Percentiles rank a stretch among this genome's conserved stretches.
phyloP scores from a whole-genome alignment of 2,888 invertebrate genomes.

The Metallyticus violacea region DNA sequence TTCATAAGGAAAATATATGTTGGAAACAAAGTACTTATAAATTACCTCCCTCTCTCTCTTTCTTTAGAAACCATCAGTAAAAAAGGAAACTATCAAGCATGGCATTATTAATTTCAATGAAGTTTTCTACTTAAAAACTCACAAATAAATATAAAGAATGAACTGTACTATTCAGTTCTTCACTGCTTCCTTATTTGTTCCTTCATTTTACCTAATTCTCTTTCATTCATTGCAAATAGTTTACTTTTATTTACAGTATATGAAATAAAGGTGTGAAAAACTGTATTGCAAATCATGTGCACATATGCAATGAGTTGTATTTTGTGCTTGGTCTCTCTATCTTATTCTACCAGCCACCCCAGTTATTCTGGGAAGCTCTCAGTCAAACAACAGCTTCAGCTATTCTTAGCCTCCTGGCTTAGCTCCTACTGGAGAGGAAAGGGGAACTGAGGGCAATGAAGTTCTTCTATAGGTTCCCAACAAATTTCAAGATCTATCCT shows the following conservation, averaged over 20 bases:
- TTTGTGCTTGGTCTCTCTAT: neutral
- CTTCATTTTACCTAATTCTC: neutral
- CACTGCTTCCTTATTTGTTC: neutral
- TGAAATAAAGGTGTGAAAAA: neutral
- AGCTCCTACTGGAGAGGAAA: neutral
- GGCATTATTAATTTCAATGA: no score
- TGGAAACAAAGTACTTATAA: no score
- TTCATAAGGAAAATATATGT: no score
- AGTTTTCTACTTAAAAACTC: no score
- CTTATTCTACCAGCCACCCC: neutral
- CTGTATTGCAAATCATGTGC: neutral
- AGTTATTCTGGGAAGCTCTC: constrained; percentile 25
- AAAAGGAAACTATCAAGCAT: no score
- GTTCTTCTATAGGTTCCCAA: neutral
- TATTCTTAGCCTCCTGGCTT: constrained; percentile 6
- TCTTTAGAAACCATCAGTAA: no score
- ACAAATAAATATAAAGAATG: no score
- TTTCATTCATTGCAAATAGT: neutral
- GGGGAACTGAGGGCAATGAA: neutral
- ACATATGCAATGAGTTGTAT: neutral
- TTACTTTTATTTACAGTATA: neutral
- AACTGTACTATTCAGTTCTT: neutral
- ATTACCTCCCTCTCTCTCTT: no score
- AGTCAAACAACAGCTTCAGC: constrained; percentile 19
- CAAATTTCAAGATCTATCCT: neutral